These are phyloP conservation scores for Pygocentrus nattereri DNA, from an alignment of 2,797 vertebrate genomes.

Conservation along the genomic window DNA sequence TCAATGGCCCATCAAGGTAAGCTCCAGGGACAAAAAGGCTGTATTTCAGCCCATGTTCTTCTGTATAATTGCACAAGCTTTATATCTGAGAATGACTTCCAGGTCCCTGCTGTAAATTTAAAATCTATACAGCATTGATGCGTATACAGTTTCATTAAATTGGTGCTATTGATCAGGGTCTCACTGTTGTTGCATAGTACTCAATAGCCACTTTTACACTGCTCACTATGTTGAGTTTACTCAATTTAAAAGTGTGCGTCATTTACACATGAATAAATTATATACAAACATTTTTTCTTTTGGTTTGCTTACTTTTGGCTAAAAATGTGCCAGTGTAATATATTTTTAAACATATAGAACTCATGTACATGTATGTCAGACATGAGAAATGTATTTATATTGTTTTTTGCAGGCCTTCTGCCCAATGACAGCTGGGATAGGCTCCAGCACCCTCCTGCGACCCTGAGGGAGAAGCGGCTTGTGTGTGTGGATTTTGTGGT, in stretches of 20 bases:
- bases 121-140: constrained; percentile 64
- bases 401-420: too few relatives aligned
- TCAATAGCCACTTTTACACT: constrained; percentile 54
- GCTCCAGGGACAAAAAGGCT: constrained; percentile 18
- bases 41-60: constrained; percentile 52
- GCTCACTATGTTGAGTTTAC: constrained; percentile 9
- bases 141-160: constrained; percentile 62
- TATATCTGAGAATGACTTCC: constrained; percentile 60
- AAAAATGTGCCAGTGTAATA: background rate
- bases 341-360: background rate
- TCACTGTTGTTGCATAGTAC: constrained; percentile 61
- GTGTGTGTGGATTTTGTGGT: too few relatives aligned
- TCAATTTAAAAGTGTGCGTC: background rate
- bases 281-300: background rate
- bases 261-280: background rate
- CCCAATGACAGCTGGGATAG: too few relatives aligned
- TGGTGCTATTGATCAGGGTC: constrained; percentile 67
- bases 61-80: constrained; percentile 33
- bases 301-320: background rate
- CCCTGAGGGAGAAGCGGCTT: too few relatives aligned
- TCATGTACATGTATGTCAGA: background rate
- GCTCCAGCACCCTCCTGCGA: too few relatives aligned
- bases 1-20: constrained; percentile 32
- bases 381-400: too few relatives aligned
- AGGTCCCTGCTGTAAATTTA: constrained; percentile 60